These are phyloP conservation scores for Belonocnema kinseyi DNA, from an alignment of 1,140 invertebrate genomes.

Conservation along the genomic window DNA sequence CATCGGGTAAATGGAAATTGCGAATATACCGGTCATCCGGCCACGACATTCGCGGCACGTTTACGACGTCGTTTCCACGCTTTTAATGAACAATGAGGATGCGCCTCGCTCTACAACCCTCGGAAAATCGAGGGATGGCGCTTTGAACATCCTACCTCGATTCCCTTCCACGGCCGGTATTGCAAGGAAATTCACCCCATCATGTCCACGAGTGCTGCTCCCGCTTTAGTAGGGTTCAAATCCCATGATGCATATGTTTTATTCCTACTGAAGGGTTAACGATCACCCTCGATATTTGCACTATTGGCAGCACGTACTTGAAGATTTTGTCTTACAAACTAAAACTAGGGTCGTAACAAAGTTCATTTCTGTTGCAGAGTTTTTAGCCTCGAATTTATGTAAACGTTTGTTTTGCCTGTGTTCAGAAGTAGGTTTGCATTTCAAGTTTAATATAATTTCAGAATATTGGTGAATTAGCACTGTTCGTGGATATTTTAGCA, in stretches of 20 bases:
- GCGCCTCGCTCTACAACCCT: constrained; percentile 9
- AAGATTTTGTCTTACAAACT: no score
- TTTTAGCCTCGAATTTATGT: no score
- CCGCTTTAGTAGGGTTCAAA: background rate
- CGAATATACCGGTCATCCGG: constrained; percentile 40
- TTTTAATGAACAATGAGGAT: constrained; percentile 59
- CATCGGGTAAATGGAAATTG: constrained; percentile 65
- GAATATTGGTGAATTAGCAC: no score
- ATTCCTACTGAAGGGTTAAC: background rate
- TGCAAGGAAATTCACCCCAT: background rate
- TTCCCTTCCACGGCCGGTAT: background rate
- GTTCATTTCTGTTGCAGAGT: no score
- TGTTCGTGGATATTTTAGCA: no score
- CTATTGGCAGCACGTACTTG: no score
- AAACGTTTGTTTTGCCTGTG: no score
- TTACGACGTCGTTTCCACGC: constrained; percentile 57
- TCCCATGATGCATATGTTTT: background rate
- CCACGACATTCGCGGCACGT: constrained; percentile 39
- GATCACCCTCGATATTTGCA: background rate
- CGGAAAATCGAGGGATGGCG: background rate
- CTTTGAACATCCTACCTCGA: background rate
- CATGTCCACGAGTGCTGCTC: background rate
- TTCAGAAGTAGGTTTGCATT: no score
- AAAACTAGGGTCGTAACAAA: no score
- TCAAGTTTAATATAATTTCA: no score